Evolutionary conservation across 2,113 vertebrate genomes (phyloP), one percentile per base, ranked within the genome.

Genomic region (Cynoglossus semilaevis): DNA sequence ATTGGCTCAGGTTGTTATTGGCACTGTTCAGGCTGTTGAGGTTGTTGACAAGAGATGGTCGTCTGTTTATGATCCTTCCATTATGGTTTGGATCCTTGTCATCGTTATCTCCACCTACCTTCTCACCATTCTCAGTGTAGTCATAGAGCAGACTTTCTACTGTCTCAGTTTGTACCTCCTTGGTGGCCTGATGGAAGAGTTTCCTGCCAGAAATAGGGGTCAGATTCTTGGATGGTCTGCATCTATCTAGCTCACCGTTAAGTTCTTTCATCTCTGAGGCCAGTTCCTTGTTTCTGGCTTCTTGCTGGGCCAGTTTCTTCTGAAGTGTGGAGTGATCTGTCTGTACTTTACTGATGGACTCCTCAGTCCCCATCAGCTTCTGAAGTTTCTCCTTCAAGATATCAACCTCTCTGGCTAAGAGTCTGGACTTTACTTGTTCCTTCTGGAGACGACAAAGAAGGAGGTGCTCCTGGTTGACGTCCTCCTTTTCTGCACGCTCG

Each of bases 301-400:
- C 96, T 79, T 98, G 96, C 71, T 95, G 94, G 49, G 82, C 88
- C 46, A 99, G 88, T 82, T 94, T 98, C 67, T 89, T 95, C 74
- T 98, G 94, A 70, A 98, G 82, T 47, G 89, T 42, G 2, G 90
- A 90, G 17, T 96, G 94, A 72, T 97, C 94, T 43, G 89, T 91
- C 72, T 92, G 92, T 58, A 96, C 88, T 51, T 90, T 93, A 81
- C 92, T 91, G 73, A 98, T 92, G 7, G 93, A 88, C 55, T 96
- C 92, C 51, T 98, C 94, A 4, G 94, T 94, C 65, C 92, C 91
- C 91, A 90, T 92, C 15, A 94, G 93, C 77, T 94, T 91, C 49
- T 96, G 93, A 62, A 98, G 92, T 87, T 97, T 96, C 76, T 96
- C 95, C 81, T 96, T 98, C 61, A 99, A 81, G 68, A 88, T 81